Conservation (phyloP, 2,113 vertebrate genomes). For the Laterallus jamaicensis region DNA sequence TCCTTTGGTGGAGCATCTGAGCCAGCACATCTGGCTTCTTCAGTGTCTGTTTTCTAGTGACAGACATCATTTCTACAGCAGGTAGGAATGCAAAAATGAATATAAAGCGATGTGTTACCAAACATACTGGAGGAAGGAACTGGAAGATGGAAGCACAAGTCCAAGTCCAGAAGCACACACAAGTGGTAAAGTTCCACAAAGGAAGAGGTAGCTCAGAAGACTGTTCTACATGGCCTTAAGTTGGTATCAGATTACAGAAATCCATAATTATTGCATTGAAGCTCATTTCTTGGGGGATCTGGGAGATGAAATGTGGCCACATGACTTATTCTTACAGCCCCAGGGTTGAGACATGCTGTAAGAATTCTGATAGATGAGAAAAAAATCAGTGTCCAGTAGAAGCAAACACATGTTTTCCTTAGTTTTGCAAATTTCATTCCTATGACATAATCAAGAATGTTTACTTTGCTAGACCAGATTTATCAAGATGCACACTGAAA, state of each 20-base stretch:
- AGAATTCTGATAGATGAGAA: background rate
- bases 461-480: background rate
- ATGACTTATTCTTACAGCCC: background rate
- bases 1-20: background rate
- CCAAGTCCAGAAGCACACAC: background rate
- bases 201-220: background rate
- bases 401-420: fast-evolving
- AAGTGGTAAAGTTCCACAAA: background rate
- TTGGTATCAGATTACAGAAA: background rate
- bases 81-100: background rate
- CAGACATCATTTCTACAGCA: background rate
- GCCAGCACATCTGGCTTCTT: background rate
- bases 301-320: background rate
- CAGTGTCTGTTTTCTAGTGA: background rate
- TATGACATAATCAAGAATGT: background rate
- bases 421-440: background rate
- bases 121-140: background rate
- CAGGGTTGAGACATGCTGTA: background rate
- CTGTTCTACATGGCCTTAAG: background rate
- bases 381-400: background rate
- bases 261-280: background rate
- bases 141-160: background rate
- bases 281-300: background rate
- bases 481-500: fast-evolving
- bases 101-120: background rate